Percentiles rank a stretch among this genome's conserved stretches.
Evolutionary conservation across 2,113 vertebrate genomes (phyloP).

Genomic region (Heterochromis multidens): DNA sequence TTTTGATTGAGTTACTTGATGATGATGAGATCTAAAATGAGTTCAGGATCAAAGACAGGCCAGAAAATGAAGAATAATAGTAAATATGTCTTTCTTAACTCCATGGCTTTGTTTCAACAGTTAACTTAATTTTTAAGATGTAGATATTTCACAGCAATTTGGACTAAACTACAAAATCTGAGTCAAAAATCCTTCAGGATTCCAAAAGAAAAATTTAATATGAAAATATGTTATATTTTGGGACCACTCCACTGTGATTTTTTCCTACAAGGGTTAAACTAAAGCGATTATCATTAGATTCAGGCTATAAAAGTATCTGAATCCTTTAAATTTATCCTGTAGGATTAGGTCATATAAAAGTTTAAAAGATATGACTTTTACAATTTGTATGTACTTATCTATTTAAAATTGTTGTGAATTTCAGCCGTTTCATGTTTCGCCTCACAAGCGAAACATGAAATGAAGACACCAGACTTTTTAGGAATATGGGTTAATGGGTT

Average conservation of each 20-base stretch:
- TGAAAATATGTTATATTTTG: too few species aligned
- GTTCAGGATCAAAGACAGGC: neutral
- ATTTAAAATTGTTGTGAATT: too few species aligned
- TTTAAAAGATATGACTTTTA: too few species aligned
- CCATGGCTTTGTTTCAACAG: neutral
- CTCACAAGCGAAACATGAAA: too few species aligned
- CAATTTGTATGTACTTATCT: too few species aligned
- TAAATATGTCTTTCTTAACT: rapidly evolving
- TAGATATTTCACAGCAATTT: neutral
- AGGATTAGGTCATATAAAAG: neutral
- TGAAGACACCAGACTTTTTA: too few species aligned
- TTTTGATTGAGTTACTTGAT: neutral
- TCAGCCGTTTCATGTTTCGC: too few species aligned
- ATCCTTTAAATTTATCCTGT: neutral
- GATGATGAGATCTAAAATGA: neutral
- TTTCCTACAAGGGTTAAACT: too few species aligned
- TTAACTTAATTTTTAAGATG: neutral
- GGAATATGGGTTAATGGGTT: too few species aligned
- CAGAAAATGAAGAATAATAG: neutral
- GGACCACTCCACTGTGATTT: too few species aligned
- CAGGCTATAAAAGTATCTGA: rapidly evolving
- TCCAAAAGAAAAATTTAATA: neutral
- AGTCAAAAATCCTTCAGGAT: neutral
- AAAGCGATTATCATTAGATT: too few species aligned
- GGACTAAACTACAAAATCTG: too few species aligned